Conservation (phyloP, 1,140 invertebrate genomes). For the Leptinotarsa undecemlineata region DNA sequence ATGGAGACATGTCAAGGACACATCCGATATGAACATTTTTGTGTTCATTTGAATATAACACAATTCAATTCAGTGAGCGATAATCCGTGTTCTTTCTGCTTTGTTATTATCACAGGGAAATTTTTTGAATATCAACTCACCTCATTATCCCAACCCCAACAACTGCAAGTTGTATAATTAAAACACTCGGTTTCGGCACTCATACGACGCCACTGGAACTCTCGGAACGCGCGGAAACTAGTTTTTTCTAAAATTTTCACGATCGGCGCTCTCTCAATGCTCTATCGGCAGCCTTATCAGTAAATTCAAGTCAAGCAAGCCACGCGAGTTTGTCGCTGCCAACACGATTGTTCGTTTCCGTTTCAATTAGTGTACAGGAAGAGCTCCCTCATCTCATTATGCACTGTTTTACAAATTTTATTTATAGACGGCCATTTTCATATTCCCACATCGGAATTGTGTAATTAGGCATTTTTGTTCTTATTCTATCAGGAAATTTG, state of each 20-base stretch:
- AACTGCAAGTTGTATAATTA: not conserved
- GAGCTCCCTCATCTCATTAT: slow-evolving; percentile 57
- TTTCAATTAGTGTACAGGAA: slow-evolving; percentile 56
- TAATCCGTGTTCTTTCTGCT: too few relatives aligned
- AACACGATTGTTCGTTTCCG: slow-evolving; percentile 54
- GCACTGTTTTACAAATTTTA: slow-evolving; percentile 55
- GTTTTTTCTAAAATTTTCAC: slow-evolving; percentile 4
- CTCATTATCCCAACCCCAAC: not conserved
- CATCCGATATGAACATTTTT: too few relatives aligned
- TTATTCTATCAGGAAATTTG: not conserved
- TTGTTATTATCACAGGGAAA: too few relatives aligned
- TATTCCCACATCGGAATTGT: slow-evolving; percentile 12
- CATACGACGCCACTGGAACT: not conserved
- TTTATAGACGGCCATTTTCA: slow-evolving; percentile 47
- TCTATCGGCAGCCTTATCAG: slow-evolving; percentile 37
- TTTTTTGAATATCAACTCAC: not conserved
- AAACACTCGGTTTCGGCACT: not conserved
- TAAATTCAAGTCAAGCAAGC: slow-evolving; percentile 39
- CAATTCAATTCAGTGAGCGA: too few relatives aligned
- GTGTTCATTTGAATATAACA: too few relatives aligned
- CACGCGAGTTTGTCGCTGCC: slow-evolving; percentile 49
- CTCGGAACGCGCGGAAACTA: not conserved
- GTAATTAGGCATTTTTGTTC: not conserved
- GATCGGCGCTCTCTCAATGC: slow-evolving; percentile 22
- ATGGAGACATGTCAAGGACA: too few relatives aligned